Base-by-base conservation (phyloP, 2,113 vertebrate species). In the Capricornis sumatraensis region DNA sequence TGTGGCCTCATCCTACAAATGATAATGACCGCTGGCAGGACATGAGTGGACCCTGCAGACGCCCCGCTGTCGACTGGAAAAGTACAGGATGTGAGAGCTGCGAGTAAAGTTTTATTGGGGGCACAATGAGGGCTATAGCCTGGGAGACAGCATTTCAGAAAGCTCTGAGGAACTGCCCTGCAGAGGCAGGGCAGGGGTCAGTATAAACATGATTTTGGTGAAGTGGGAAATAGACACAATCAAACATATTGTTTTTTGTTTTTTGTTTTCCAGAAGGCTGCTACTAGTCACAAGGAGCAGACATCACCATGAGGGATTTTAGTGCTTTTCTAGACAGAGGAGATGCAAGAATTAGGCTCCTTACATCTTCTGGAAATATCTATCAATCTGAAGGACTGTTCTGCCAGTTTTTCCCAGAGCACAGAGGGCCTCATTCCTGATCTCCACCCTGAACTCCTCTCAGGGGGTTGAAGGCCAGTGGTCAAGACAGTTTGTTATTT, bases 21-120 rank as follows among this genome's bases (percentile, higher is more conserved):
- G 9, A 5, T 0, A 0, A 0, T 5, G 52, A 27, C 21, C 45
- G 0, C 2, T 5, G 64, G 30, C 15, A n/a, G 60, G 5, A 2
- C 15, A 1, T 0, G 53, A n/a, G 5, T 33, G 19, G 12, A 1
- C 45, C 30, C 79, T 15, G 21, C 43, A 8, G 47, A 58, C 0
- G 57, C 52, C 33, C 50, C 4, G 33, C 5, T 2, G 8, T 12
- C 0, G 28, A 27, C 15, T 1, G 7, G 2, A n/a, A 19, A 33
- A 33, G 28, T 28, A 21, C 45, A 52, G 45, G 47, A 21, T 3
- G 28, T 81, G 78, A 52, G 78, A 52, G 47, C 9, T 12, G 28
- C 12, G 78, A 52, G 78, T 21, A 2, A 21, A 12, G 16, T 52
- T 33, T 50, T 21, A 52, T 0, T 78, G 28, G 45, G 45, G 78